Conservation (phyloP, 2,888 invertebrate species). For the Andrena trimmerana region DNA sequence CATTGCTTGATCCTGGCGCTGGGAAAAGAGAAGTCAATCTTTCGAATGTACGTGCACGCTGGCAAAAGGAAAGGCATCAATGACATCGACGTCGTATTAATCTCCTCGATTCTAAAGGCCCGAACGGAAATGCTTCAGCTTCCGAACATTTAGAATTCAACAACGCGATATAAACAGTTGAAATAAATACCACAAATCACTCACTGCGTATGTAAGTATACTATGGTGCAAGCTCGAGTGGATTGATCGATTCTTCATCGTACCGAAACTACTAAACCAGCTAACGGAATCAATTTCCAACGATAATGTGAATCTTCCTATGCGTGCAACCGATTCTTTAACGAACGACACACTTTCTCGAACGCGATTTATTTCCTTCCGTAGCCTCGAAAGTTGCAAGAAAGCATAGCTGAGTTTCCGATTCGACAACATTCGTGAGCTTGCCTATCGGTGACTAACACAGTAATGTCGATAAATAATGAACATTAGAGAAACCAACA, state of each 20-base stretch:
- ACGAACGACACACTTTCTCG: conserved; percentile 41
- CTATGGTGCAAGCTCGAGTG: neutral
- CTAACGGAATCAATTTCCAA: conserved; percentile 6
- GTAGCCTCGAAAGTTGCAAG: conserved; percentile 15
- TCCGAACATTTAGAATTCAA: neutral
- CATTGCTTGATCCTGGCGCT: neutral
- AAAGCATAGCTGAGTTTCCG: neutral
- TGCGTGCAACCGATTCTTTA: conserved; percentile 19
- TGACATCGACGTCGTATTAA: neutral
- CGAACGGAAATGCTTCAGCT: neutral
- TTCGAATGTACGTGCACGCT: neutral
- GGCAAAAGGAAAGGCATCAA: conserved; percentile 12
- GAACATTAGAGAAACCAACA: neutral
- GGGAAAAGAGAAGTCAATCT: conserved; percentile 9
- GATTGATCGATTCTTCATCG: neutral
- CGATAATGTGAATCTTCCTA: neutral
- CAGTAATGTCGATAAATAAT: neutral
- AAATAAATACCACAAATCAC: no score
- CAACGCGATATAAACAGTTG: neutral
- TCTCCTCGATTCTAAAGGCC: neutral
- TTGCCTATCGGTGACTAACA: neutral
- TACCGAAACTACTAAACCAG: neutral
- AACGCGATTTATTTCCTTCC: conserved; percentile 32
- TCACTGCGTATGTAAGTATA: neutral
- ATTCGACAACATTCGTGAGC: neutral